Base-by-base conservation (phyloP, 2,888 invertebrate genomes). In the Melinaea menophilus region DNA sequence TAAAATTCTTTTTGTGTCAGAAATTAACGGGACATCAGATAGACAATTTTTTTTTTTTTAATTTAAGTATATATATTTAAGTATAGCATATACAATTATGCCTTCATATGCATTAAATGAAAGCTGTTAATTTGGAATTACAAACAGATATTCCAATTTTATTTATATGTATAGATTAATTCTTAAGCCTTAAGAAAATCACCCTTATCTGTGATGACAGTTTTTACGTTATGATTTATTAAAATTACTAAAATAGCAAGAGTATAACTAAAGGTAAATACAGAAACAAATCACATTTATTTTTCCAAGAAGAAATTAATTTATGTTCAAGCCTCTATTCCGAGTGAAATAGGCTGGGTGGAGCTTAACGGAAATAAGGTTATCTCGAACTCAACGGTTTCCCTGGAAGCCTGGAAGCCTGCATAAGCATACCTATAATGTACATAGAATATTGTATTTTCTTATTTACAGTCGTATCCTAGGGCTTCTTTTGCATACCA, bases 311-410 rank as follows among this genome's bases (percentile, higher is more conserved):
- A 63, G 63, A 65, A 67, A 67, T 67, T 70, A 69, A 67, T 70
- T 67, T 67, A 64, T 64, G 62, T 65, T 58, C 59, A 59, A 58
- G 65, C 61, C 67, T 70, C 66, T 70, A 68, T 68, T 66, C 61
- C 62, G 60, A 59, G 68, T 64, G 55, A 67, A 68, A 69, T 65
- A 64, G 62, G 67, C 66, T 62, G 61, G 65, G 56, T 67, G 63
- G 61, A 51, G 71, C 71, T 65, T 70, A 68, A 55, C 73, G 79
- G 75, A 81, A 83, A 83, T 75, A 71, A 78, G 76, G 76, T 81
- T 81, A 81, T 79, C 75, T 71, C 69, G 66, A 68, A 66, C 71
- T 66, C 67, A 51, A 65, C 67, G 62, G 64, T 69, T 69, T 66
- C 71, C 67, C 68, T 67, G 71, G 71, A 70, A 64, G 68, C 67